Percentiles rank a stretch among this genome's conserved stretches.
phyloP scores from a whole-genome alignment of 1,140 invertebrate species.

The Harpegnathos saltator region DNA sequence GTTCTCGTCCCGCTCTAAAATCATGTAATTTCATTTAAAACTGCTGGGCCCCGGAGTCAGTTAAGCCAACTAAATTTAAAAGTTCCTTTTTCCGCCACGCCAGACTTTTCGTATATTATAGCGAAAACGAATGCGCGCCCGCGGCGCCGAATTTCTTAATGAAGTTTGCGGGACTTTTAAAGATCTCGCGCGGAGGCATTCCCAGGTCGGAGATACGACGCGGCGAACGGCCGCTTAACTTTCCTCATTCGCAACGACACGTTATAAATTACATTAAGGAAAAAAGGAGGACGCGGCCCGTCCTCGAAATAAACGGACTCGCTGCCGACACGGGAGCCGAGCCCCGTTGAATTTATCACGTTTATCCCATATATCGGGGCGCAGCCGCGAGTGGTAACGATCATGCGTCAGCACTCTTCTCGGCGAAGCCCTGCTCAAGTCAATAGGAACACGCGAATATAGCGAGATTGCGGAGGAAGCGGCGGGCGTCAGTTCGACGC shows the following conservation, averaged over 20 bases:
- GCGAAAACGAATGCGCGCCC: slow-evolving; percentile 48
- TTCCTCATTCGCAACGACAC: slow-evolving; percentile 60
- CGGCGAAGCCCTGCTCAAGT: neutral
- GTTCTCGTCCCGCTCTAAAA: slow-evolving; percentile 31
- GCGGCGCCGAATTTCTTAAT: slow-evolving; percentile 61
- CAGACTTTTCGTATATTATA: slow-evolving; percentile 60
- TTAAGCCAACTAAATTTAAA: slow-evolving; percentile 65
- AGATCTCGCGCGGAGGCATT: slow-evolving; percentile 57
- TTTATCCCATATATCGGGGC: neutral
- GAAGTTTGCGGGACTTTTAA: slow-evolving; percentile 62
- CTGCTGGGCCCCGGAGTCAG: slow-evolving; percentile 46
- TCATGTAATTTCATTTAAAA: slow-evolving; percentile 62
- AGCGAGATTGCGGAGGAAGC: neutral
- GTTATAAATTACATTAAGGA: slow-evolving; percentile 52
- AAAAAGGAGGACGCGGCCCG: neutral
- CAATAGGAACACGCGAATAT: neutral
- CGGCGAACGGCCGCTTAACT: slow-evolving; percentile 52
- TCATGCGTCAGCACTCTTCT: slow-evolving; percentile 10
- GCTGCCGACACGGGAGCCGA: neutral
- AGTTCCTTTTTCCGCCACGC: slow-evolving; percentile 53
- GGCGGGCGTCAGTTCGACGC: neutral
- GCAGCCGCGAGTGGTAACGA: neutral
- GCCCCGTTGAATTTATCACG: slow-evolving; percentile 24
- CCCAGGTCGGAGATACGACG: slow-evolving; percentile 51
- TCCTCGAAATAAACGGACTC: slow-evolving; percentile 14